Evolutionary conservation across 2,113 vertebrate genomes (phyloP).

Genomic region (Danio rerio): DNA sequence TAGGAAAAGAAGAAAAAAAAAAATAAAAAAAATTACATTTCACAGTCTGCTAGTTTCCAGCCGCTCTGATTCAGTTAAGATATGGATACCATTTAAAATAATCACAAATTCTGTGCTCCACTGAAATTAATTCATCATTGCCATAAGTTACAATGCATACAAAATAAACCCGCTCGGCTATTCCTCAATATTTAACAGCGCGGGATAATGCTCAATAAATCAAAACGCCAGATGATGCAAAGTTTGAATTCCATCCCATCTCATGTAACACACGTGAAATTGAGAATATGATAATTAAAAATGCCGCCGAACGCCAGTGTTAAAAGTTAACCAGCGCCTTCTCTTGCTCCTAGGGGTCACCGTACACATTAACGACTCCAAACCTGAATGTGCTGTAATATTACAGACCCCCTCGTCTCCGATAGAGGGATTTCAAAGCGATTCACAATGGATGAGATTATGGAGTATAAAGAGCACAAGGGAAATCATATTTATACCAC

Average conservation of each 20-base stretch:
- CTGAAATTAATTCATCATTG: conserved; percentile 93
- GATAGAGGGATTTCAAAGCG: conserved; percentile 78
- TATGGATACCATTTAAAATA: conserved; percentile 83
- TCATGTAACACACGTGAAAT: neutral
- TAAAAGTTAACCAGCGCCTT: conserved; percentile 50
- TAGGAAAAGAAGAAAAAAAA: conserved; percentile 44
- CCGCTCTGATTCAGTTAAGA: conserved; percentile 75
- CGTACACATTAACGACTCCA: conserved; percentile 80
- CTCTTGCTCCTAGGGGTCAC: conserved; percentile 65
- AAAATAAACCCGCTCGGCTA: conserved; percentile 78
- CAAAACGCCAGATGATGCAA: conserved; percentile 83
- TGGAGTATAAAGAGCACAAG: conserved; percentile 60
- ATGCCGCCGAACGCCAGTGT: conserved; percentile 21
- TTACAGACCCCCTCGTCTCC: conserved; percentile 72
- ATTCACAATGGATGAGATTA: conserved; percentile 76
- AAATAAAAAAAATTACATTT: conserved; percentile 70
- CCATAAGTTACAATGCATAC: conserved; percentile 83
- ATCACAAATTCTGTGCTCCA: conserved; percentile 86
- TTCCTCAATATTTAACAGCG: conserved; percentile 82
- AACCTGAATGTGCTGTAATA: conserved; percentile 72
- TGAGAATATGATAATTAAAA: conserved; percentile 22
- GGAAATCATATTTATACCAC: conserved; percentile 79
- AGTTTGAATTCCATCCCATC: conserved; percentile 30
- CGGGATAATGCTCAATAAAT: conserved; percentile 95
- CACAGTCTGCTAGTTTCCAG: conserved; percentile 74